Conservation (phyloP, 2,888 invertebrate species). For the Melanostoma mellinum region DNA sequence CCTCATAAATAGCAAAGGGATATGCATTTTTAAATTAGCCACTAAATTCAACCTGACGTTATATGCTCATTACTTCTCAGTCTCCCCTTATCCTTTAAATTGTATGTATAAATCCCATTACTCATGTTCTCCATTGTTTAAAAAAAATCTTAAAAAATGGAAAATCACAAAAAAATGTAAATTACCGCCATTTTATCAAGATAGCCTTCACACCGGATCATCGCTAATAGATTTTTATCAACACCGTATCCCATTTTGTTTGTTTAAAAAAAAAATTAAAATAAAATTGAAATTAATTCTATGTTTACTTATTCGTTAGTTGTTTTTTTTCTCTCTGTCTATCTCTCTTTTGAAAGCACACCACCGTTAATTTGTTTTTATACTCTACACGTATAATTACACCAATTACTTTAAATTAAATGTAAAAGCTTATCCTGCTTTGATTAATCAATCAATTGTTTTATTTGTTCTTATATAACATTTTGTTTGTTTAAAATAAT, state of each 20-base stretch:
- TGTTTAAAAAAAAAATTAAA: constrained; percentile 18
- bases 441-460: constrained; percentile 48
- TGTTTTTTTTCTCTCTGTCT: background rate
- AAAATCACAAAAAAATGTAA: constrained; percentile 5
- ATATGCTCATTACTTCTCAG: constrained; percentile 35
- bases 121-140: constrained; percentile 3
- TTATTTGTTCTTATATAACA: constrained; percentile 4
- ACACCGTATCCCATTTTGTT: constrained; percentile 36
- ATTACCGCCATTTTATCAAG: constrained; percentile 56
- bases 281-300: constrained; percentile 41
- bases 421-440: constrained; percentile 46
- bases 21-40: constrained; percentile 13
- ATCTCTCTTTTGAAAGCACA: constrained; percentile 38
- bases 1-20: background rate
- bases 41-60: constrained; percentile 38
- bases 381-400: constrained; percentile 22
- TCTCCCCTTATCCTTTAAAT: background rate
- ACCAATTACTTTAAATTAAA: constrained; percentile 64
- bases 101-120: background rate
- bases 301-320: constrained; percentile 2
- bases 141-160: background rate
- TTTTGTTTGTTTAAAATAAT: constrained; percentile 15
- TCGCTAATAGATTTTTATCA: constrained; percentile 42
- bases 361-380: constrained; percentile 32
- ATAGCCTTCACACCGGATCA: constrained; percentile 19